Evolutionary conservation across 2,113 vertebrate species (phyloP).

Genomic region (Oreotragus oreotragus): DNA sequence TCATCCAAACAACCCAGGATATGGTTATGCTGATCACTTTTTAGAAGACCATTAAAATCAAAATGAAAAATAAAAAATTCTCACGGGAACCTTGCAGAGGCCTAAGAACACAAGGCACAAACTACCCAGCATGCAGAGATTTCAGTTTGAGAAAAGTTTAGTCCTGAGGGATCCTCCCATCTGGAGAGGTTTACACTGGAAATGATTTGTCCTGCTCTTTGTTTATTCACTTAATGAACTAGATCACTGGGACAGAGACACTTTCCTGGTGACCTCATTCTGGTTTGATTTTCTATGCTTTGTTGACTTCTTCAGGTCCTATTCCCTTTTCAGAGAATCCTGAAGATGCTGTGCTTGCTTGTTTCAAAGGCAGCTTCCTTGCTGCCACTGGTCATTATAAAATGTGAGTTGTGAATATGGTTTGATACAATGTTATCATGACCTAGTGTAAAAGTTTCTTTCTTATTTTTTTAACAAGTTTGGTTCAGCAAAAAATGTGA

Average conservation of each 20-base stretch:
- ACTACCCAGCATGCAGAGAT: neutral
- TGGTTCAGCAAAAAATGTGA: neutral
- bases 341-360: neutral
- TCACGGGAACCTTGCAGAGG: neutral
- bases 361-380: neutral
- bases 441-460: neutral
- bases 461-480: conserved; percentile 39
- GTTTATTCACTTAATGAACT: neutral
- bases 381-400: neutral
- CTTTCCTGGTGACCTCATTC: neutral
- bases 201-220: neutral
- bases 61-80: neutral
- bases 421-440: conserved; percentile 19
- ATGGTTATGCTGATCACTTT: neutral
- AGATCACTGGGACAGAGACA: neutral
- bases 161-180: accelerated
- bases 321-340: neutral
- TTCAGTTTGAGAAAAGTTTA: neutral
- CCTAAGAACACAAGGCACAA: neutral
- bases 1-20: neutral
- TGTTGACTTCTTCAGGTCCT: neutral
- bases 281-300: neutral
- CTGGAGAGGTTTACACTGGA: neutral
- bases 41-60: neutral
- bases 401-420: neutral